Conservation (phyloP, 2,888 invertebrate genomes). For the Troglohyphantes excavatus region DNA sequence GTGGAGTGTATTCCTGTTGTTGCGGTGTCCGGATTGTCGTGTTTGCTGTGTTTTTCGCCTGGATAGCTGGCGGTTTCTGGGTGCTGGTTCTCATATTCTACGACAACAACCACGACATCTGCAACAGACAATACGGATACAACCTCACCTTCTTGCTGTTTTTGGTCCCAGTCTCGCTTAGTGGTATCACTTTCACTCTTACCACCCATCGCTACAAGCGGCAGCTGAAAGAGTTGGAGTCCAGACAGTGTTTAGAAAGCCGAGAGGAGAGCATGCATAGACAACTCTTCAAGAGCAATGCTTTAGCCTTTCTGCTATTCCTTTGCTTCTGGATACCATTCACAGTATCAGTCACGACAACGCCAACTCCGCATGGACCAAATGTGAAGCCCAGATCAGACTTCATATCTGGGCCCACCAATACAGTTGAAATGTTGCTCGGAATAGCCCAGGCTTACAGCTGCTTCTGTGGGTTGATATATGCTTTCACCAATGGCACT, state of each 20-base stretch:
- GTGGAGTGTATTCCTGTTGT: constrained; percentile 65
- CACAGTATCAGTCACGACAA: constrained; percentile 66
- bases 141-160: constrained; percentile 71
- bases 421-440: constrained; percentile 73
- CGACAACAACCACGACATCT: constrained; percentile 68
- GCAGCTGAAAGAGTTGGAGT: constrained; percentile 67
- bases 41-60: constrained; percentile 67
- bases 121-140: constrained; percentile 71
- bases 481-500: constrained; percentile 77
- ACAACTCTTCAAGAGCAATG: constrained; percentile 78
- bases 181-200: constrained; percentile 57
- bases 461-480: constrained; percentile 78
- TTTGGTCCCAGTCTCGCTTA: constrained; percentile 72
- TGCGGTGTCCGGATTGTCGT: constrained; percentile 74
- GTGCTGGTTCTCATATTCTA: constrained; percentile 61
- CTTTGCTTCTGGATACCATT: constrained; percentile 79
- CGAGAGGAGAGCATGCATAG: constrained; percentile 79
- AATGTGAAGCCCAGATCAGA: neutral
- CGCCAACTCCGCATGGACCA: constrained; percentile 11
- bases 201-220: constrained; percentile 71
- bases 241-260: constrained; percentile 73
- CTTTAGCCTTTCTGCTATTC: constrained; percentile 78
- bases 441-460: constrained; percentile 77
- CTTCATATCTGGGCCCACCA: constrained; percentile 30
- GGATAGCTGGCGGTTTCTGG: constrained; percentile 70